Base-by-base conservation (phyloP, 2,797 vertebrate species). In the Chloroceryle inda region DNA sequence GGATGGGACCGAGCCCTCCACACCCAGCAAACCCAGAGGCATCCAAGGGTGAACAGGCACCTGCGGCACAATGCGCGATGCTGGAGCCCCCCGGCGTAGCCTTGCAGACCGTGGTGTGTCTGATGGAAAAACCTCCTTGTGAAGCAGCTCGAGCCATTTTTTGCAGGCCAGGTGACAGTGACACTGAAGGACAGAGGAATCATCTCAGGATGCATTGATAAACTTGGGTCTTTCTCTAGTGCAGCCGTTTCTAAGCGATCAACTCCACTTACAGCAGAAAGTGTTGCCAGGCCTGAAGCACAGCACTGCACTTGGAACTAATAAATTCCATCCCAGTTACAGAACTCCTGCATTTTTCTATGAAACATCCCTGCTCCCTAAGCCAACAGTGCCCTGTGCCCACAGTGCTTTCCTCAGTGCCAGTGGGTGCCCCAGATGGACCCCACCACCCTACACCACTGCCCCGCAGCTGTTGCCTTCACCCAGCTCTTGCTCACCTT, bases 391-490 rank as follows among this genome's bases (percentile, higher is more conserved):
- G 2, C 17, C 17, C 14, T 5, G 23, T 33, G n/a, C 38, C 79
- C 33, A 24, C 44, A 14, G 64, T 8, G n/a, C 14, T 4, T 47
- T 42, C 24, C 38, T 53, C 23, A 45, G 45, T 20, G 11, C 74
- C 6, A 1, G 49, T 31, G 27, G 22, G 21, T 64, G 11, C 8
- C 56, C 27, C 73, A 77, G 59, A 19, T 1, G 2, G 12, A 18
- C 13, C 26, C 50, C 73, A 19, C 15, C 1, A 0, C 31, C 35
- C 27, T 7, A 1, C 2, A 0, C 50, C 72, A 16, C 19, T 1
- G 1, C 31, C 35, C 38, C 9, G 1, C 1, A 0, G 40, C 35
- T 50, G 26, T n/a, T 1, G 7, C 8, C 62, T 11, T n/a, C 7
- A 24, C 33, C 49, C 19, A 4, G 27, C 22, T 40, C 61, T 52